These are phyloP conservation scores for Oegoconia quadripuncta DNA, from an alignment of 2,888 invertebrate species.

Conservation along the genomic window DNA sequence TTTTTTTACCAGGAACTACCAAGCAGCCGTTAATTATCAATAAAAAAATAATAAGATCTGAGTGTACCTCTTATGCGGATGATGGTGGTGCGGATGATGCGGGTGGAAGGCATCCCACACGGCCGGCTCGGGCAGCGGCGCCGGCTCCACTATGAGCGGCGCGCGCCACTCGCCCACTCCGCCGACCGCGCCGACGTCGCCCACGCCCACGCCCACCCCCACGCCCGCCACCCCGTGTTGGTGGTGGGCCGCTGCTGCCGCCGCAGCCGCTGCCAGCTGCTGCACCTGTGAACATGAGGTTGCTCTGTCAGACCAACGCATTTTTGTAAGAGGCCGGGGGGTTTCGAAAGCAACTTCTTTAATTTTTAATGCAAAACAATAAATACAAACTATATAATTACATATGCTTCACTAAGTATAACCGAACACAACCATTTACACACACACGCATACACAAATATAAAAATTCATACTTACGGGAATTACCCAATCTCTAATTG, in stretches of 20 bases:
- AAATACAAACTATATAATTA: no score
- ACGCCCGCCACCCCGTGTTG: slow-evolving; percentile 71
- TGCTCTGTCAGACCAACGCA: no score
- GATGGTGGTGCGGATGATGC: slow-evolving; percentile 49
- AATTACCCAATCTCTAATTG: no score
- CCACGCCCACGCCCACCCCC: slow-evolving; percentile 75
- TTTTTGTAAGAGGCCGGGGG: no score
- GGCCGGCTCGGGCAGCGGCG: slow-evolving; percentile 65
- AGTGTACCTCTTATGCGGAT: slow-evolving; percentile 59
- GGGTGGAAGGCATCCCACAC: slow-evolving; percentile 62
- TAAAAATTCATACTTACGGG: no score
- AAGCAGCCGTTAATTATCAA: no score
- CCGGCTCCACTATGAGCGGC: slow-evolving; percentile 90
- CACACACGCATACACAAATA: no score
- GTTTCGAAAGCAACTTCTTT: no score
- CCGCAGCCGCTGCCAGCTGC: slow-evolving; percentile 88
- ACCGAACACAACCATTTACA: no score
- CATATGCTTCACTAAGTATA: no score
- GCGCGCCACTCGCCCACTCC: slow-evolving; percentile 86
- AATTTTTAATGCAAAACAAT: no score
- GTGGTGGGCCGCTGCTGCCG: slow-evolving; percentile 89
- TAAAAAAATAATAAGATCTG: neutral
- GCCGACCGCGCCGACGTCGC: slow-evolving; percentile 35
- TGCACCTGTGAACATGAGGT: slow-evolving; percentile 73
- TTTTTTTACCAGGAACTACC: neutral